A percentile compares a stretch with the other conserved stretches of the same genome.
These are phyloP conservation scores for Formica aserva DNA, from an alignment of 2,888 invertebrate species.

Conservation along the genomic window DNA sequence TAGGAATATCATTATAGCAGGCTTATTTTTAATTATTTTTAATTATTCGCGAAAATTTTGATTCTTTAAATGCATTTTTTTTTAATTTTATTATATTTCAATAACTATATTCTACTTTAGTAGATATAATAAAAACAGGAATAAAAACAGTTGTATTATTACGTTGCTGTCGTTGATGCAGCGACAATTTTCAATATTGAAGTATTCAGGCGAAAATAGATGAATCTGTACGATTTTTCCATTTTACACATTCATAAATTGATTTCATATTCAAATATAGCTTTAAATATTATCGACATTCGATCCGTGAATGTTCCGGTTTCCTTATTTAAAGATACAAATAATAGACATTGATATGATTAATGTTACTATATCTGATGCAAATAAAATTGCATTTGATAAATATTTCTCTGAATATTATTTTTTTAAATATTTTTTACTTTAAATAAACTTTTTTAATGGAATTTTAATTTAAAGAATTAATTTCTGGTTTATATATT, in stretches of 20 bases:
- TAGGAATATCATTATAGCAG: neutral
- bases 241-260: neutral
- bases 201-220: neutral
- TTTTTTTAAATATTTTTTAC: neutral
- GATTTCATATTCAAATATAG: conserved; percentile 18
- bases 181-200: neutral
- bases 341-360: neutral
- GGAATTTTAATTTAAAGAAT: conserved; percentile 9
- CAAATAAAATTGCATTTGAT: neutral
- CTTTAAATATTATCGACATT: neutral
- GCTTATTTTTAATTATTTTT: neutral
- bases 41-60: neutral
- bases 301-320: neutral
- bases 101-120: neutral
- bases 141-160: neutral
- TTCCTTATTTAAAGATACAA: neutral
- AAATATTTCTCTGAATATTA: too few species aligned
- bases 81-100: neutral
- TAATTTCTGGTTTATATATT: neutral
- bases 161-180: neutral
- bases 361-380: neutral
- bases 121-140: neutral
- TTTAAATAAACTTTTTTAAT: neutral
- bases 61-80: neutral
- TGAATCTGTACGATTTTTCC: neutral